These are phyloP conservation scores for Drosophila rubida DNA, from an alignment of 2,888 invertebrate genomes.

Conservation along the genomic window DNA sequence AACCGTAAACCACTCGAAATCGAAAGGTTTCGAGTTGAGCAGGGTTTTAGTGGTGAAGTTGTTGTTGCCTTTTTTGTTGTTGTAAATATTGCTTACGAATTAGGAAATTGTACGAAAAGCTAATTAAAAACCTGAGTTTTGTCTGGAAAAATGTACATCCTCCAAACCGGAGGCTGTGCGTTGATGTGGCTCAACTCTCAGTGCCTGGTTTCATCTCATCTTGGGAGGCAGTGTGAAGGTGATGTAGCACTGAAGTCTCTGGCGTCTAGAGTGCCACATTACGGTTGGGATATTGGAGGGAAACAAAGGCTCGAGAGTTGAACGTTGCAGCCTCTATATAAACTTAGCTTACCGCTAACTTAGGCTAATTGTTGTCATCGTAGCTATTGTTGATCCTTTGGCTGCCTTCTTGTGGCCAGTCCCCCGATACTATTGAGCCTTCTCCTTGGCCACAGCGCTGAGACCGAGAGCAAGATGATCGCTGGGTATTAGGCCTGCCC, in stretches of 20 bases:
- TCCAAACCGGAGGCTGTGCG: conserved; percentile 13
- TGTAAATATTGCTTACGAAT: conserved; percentile 63
- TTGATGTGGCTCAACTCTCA: not conserved
- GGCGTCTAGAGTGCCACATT: conserved; percentile 3
- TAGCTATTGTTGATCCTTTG: conserved; percentile 41
- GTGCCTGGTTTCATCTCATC: conserved; percentile 6
- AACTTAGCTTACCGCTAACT: conserved; percentile 31
- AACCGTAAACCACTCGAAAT: conserved; percentile 53
- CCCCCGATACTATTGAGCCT: conserved; percentile 83
- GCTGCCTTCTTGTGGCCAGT: conserved; percentile 55
- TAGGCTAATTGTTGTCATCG: conserved; percentile 62
- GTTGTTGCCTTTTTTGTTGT: not conserved
- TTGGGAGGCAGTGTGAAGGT: not conserved
- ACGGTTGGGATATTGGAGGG: not conserved
- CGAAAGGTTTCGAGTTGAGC: conserved; percentile 37
- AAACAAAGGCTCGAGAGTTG: conserved; percentile 23
- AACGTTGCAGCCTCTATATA: conserved; percentile 34
- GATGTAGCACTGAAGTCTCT: conserved; percentile 28
- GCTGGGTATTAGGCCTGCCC: conserved; percentile 87
- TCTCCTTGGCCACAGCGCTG: conserved; percentile 82
- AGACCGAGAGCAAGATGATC: conserved; percentile 87
- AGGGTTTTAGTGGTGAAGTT: conserved; percentile 46
- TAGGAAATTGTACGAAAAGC: conserved; percentile 45
- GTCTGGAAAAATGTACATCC: conserved; percentile 42
- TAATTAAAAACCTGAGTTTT: conserved; percentile 73